These are phyloP conservation scores for Lepas anatifera DNA, from an alignment of 2,888 invertebrate species.

Conservation along the genomic window DNA sequence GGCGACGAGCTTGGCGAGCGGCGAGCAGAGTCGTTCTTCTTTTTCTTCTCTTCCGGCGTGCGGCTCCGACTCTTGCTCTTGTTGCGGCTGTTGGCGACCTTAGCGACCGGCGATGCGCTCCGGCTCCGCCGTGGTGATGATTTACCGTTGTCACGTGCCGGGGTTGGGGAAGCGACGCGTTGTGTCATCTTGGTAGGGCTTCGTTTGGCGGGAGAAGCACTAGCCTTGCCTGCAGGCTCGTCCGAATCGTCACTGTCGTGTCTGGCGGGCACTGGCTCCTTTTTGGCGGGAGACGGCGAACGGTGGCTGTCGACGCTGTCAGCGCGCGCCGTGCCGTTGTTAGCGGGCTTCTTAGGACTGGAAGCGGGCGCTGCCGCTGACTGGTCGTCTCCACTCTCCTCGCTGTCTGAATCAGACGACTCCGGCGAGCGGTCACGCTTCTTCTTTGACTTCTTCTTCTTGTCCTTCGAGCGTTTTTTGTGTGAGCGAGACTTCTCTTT, in stretches of 20 bases:
- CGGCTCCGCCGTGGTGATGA: background rate
- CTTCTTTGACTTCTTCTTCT: conserved; percentile 58
- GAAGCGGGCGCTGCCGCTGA: background rate
- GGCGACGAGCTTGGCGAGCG: background rate
- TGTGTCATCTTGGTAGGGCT: background rate
- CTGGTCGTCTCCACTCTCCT: background rate
- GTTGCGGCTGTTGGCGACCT: background rate
- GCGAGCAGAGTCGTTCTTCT: no score
- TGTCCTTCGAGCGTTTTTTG: conserved; percentile 38
- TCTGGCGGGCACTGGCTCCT: background rate
- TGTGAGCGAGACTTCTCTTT: conserved; percentile 17
- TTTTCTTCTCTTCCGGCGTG: no score
- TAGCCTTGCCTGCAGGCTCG: background rate
- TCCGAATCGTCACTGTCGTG: background rate
- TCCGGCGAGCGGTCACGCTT: conserved; percentile 46
- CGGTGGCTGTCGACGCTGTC: background rate
- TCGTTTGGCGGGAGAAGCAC: background rate
- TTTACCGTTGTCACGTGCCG: background rate
- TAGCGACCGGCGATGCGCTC: background rate
- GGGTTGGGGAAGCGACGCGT: background rate
- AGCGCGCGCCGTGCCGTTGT: background rate
- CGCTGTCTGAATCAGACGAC: background rate
- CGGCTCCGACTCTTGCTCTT: no score
- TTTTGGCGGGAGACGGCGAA: background rate
- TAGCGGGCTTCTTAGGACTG: background rate